Evolutionary conservation across 35 echinoderm and acorn worm genomes (phyloP), one percentile per base, ranked within the genome.

Genomic region (Hemicentrotus pulcherrimus): DNA sequence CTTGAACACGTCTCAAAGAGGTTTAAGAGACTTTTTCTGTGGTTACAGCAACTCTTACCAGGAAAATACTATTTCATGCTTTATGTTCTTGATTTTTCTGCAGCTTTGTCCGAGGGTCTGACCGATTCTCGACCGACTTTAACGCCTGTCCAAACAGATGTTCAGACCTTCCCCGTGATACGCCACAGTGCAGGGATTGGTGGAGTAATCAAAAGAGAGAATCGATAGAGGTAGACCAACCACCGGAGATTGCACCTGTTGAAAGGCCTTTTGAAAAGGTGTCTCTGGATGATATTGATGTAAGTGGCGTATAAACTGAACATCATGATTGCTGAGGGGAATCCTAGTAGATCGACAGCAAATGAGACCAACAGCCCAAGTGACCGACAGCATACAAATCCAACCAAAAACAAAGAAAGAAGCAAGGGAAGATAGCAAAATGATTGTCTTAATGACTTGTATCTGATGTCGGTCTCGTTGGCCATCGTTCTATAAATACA

Each of bases 151-250:
- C 32, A 33, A 30, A 90, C 32, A 90, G 88, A 5, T 90, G 88
- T 90, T 33, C 88, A 16, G 46, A 90, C 31, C 32, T 47, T 47
- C 32, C 32, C 31, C 88, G 32, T 47, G 88, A 90, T 90, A 30
- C 32, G 5, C 88, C 88, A 15, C 88, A 90, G 46, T 90, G 88
- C 88, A 33, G 88, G 9, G 88, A 90, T 33, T 90, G 88, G 88
- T 90, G 88, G 88, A 16, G 9, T 18, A 33, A 41, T 16, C 88
- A 90, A 32, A 4, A 0, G 65, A 18, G 19, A 78, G 65, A 28
- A 28, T 22, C 4, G 28, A 28, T 4, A n/a, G 22, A 22, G 65
- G 65, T 22, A 78, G 65, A 78, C 5, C 22, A 7, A n/a, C 19
- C 22, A 22, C 24, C 7, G 65, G 65, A 78, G 22, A 22, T 0